Conservation (phyloP, 1,140 invertebrate species). For the Plectrocnemia conspersa region DNA sequence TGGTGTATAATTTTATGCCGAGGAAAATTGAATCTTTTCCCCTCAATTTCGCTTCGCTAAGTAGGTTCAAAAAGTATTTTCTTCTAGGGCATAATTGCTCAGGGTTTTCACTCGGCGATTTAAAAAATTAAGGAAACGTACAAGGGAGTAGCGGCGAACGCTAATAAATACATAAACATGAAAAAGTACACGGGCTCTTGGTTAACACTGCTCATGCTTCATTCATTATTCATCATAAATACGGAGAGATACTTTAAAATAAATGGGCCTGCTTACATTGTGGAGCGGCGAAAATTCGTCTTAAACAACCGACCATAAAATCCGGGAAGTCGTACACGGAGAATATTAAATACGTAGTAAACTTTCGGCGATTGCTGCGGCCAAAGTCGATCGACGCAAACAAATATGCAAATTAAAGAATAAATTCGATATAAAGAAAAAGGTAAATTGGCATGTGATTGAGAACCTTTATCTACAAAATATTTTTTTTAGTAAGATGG, state of each 20-base stretch:
- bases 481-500: no score
- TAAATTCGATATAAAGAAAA: no score
- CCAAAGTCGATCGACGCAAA: background rate
- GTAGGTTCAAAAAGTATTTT: no score
- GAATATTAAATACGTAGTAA: slow-evolving; percentile 14
- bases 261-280: slow-evolving; percentile 1
- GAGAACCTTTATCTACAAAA: no score
- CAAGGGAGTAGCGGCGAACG: slow-evolving; percentile 14
- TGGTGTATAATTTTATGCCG: no score
- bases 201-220: slow-evolving; percentile 1
- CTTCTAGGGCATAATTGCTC: slow-evolving; percentile 27
- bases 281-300: slow-evolving; percentile 14
- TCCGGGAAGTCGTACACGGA: background rate
- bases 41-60: no score
- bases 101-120: slow-evolving; percentile 15
- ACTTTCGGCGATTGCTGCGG: background rate
- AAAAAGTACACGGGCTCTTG: slow-evolving; percentile 2
- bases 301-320: slow-evolving; percentile 10
- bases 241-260: slow-evolving; percentile 10
- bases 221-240: slow-evolving; percentile 27
- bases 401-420: no score
- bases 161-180: slow-evolving; percentile 30
- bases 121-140: slow-evolving; percentile 8
- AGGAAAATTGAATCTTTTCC: no score
- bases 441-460: no score